Evolutionary conservation across 2,113 vertebrate genomes (phyloP), one percentile per base, ranked within the genome.

Genomic region (Notothenia coriiceps): DNA sequence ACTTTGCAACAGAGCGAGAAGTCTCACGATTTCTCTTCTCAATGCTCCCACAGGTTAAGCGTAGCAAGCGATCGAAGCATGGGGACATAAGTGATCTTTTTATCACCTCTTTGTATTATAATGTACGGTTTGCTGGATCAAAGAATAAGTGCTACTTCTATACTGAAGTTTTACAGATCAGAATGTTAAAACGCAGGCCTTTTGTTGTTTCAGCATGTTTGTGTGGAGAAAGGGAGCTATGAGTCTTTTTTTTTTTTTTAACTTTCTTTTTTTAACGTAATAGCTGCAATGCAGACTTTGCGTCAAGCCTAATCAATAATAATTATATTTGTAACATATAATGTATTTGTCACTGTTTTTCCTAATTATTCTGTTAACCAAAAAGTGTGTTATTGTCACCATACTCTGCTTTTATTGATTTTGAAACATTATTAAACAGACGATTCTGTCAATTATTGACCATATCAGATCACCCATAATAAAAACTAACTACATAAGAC

Each of bases 101-200:
- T 44, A 77, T 74, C 61, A 57, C 70, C 15, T 77, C 43, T 89
- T 86, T 89, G 70, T 84, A 89, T 79, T 47, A 68, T 72, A 68
- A 66, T 74, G 73, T 86, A 74, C 49, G 54, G 72, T 88, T 88
- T 86, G 77, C 75, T 84, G 78, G 79, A 84, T 87, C 82, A 84
- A 80, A 79, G 82, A 86, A 52, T 70, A 91, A 91, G 87, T 89
- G 89, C 89, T 90, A 84, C 85, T 91, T 90, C 85, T 71, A 74
- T 79, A 46, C 60, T 77, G 71, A 86, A 74, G 88, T 88, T 82
- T 82, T 83, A 77, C 79, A 79, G n/a, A 85, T 81, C 87, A 71
- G 81, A 90, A 88, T 85, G 88, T 86, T 59, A 63, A 86, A 78
- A 81, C 20, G n/a, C 40, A 71, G 71, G 72, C 87, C 70, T 80